phyloP scores from a whole-genome alignment of 2,797 vertebrate genomes.

The Sebastes dallii region DNA sequence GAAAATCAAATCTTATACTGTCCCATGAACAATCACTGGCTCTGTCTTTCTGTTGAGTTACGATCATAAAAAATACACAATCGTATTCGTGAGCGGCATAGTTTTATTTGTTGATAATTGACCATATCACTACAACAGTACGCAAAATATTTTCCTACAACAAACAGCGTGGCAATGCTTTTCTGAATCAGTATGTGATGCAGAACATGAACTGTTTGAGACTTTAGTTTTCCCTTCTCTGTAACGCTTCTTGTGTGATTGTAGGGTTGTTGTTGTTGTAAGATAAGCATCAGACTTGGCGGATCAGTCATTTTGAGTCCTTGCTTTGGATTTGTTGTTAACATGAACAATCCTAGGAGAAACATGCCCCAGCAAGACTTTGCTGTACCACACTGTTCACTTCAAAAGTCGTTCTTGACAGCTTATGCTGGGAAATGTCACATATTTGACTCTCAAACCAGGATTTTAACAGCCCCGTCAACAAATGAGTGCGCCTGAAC shows the following conservation, averaged over 20 bases:
- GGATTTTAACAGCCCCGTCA: neutral
- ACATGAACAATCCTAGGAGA: neutral
- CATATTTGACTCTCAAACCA: neutral
- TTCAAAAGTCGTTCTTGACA: neutral
- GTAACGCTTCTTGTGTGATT: neutral
- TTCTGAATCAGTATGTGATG: neutral
- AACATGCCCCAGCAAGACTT: neutral
- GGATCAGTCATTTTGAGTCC: neutral
- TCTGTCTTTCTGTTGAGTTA: neutral
- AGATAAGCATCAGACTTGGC: neutral
- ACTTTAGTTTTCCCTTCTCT: neutral
- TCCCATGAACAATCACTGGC: neutral
- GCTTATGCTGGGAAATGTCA: neutral
- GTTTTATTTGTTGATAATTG: neutral
- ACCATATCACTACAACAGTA: neutral
- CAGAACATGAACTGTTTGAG: neutral
- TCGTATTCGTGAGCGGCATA: neutral
- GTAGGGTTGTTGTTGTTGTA: neutral
- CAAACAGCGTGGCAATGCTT: neutral
- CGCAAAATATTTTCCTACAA: neutral
- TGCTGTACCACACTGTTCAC: neutral
- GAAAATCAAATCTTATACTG: neutral
- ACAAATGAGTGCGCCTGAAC: neutral
- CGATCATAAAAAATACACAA: neutral
- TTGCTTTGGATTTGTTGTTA: conserved; percentile 14